These are phyloP conservation scores for Dipus sagitta DNA, from an alignment of 2,797 vertebrate genomes.

Conservation along the genomic window DNA sequence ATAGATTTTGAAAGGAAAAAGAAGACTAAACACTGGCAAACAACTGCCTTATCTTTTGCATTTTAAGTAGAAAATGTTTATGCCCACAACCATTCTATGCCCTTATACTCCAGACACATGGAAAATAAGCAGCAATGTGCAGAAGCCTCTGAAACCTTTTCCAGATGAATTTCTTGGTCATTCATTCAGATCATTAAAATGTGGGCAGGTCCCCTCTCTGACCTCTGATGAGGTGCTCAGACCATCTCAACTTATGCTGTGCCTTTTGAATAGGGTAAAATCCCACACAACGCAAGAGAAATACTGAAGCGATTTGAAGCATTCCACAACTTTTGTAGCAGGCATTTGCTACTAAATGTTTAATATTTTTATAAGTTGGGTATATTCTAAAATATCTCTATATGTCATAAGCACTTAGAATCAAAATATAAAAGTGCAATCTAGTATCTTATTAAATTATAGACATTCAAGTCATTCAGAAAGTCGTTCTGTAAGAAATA, in stretches of 20 bases:
- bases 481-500: no score
- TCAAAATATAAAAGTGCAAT: slow-evolving; percentile 27
- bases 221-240: background rate
- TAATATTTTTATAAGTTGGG: background rate
- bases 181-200: background rate
- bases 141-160: background rate
- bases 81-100: background rate
- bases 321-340: background rate
- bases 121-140: slow-evolving; percentile 29
- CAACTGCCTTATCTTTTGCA: background rate
- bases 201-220: background rate
- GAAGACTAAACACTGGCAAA: background rate
- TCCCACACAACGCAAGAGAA: background rate
- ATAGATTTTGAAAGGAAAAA: background rate
- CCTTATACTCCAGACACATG: background rate
- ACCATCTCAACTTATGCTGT: background rate
- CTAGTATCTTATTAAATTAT: background rate
- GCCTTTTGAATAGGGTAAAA: slow-evolving; percentile 14
- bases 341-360: background rate
- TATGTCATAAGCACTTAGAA: background rate
- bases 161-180: background rate
- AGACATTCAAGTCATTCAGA: no score
- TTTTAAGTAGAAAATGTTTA: background rate
- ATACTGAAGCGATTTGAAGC: background rate
- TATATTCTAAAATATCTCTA: slow-evolving; percentile 15